Conservation (phyloP, 2,888 invertebrate species). For the Morinoia aosen region DNA sequence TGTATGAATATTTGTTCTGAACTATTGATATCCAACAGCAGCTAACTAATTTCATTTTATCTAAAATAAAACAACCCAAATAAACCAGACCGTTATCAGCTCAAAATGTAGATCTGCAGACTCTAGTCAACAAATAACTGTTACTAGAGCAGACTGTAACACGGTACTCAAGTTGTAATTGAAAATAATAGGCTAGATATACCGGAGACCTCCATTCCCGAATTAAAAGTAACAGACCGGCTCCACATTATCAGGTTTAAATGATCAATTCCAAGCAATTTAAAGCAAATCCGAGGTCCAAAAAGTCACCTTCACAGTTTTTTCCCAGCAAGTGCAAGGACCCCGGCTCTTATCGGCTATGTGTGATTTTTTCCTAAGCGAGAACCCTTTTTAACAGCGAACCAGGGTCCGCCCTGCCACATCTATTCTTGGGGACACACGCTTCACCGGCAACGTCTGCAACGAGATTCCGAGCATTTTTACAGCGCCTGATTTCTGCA, state of each 20-base stretch:
- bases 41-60: no score
- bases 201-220: neutral
- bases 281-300: neutral
- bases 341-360: slow-evolving; percentile 45
- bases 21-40: no score
- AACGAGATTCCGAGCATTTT: neutral
- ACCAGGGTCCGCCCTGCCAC: slow-evolving; percentile 21
- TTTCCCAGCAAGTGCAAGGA: slow-evolving; percentile 34
- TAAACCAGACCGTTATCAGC: neutral
- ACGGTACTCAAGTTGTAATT: neutral
- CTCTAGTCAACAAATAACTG: neutral
- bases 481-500: neutral
- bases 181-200: neutral
- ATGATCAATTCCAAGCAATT: neutral
- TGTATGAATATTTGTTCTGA: no score
- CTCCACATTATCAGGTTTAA: neutral
- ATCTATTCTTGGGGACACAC: neutral
- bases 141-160: neutral
- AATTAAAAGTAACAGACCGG: neutral
- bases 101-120: neutral
- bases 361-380: slow-evolving; percentile 21
- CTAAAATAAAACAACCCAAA: no score
- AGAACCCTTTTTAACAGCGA: slow-evolving; percentile 1
- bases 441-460: neutral
- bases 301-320: slow-evolving; percentile 49